Percentiles rank a stretch among this genome's conserved stretches.
These are phyloP conservation scores for Amblyopsis rosae DNA, from an alignment of 2,113 vertebrate genomes.

Conservation along the genomic window DNA sequence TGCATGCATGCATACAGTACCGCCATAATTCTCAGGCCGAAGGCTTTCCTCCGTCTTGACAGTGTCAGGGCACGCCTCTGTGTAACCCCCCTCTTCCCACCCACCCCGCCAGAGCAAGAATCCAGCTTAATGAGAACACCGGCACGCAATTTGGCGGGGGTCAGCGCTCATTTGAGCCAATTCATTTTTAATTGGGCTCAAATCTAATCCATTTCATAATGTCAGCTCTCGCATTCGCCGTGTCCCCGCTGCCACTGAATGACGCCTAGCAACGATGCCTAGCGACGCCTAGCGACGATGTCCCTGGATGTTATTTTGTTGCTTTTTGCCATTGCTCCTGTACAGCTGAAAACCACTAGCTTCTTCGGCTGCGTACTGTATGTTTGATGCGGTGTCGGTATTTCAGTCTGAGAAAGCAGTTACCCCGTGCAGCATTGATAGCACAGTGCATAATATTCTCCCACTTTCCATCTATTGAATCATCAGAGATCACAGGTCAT, in stretches of 20 bases:
- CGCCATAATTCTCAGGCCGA: constrained; percentile 28
- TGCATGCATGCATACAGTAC: constrained; percentile 23
- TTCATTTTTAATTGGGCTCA: constrained; percentile 80
- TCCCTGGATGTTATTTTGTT: constrained; percentile 55
- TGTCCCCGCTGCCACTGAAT: constrained; percentile 38
- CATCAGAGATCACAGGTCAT: too few relatives aligned
- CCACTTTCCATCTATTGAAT: too few relatives aligned
- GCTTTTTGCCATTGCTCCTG: constrained; percentile 23
- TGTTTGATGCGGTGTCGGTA: constrained; percentile 11
- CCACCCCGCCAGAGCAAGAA: constrained; percentile 41
- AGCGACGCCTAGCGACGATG: background rate
- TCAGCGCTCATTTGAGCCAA: constrained; percentile 72
- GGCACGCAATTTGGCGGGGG: constrained; percentile 71
- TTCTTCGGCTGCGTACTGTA: background rate
- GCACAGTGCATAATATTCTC: constrained; percentile 25
- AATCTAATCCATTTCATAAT: constrained; percentile 76
- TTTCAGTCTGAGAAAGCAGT: constrained; percentile 2
- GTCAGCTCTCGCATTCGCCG: constrained; percentile 67
- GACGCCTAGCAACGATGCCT: constrained; percentile 35
- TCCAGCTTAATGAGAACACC: constrained; percentile 72
- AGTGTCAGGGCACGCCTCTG: constrained; percentile 50
- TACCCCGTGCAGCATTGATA: constrained; percentile 12
- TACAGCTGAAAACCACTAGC: constrained; percentile 24
- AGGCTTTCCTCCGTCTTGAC: constrained; percentile 52
- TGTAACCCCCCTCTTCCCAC: background rate